phyloP scores from a whole-genome alignment of 37 sponge, comb jelly and placozoan genomes.

The Spongilla lacustris region DNA sequence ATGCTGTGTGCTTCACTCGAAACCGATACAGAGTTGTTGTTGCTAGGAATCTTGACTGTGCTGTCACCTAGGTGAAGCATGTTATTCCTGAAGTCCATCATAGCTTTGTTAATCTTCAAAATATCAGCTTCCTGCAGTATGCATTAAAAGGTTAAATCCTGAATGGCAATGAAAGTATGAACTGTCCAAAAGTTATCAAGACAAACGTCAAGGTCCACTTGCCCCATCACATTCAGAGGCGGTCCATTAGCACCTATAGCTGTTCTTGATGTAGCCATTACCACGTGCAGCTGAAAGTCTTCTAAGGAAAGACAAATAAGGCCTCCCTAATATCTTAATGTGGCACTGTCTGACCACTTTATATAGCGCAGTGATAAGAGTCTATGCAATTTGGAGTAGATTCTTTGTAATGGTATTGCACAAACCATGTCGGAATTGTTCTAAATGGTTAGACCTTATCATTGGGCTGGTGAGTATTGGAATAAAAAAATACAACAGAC shows the following conservation, averaged over 20 bases:
- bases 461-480: too few relatives aligned
- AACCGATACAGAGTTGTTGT: neutral
- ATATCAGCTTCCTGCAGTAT: neutral
- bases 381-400: too few relatives aligned
- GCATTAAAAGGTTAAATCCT: neutral
- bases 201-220: neutral
- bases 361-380: too few relatives aligned
- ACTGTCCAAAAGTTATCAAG: neutral
- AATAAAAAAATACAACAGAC: too few relatives aligned
- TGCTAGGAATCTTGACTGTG: constrained; percentile 4
- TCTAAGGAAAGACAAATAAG: too few relatives aligned
- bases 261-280: neutral
- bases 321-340: too few relatives aligned
- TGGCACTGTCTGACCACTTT: too few relatives aligned
- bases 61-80: constrained; percentile 19
- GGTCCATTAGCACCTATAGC: neutral
- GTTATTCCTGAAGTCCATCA: constrained; percentile 19
- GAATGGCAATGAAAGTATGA: neutral
- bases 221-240: neutral
- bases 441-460: too few relatives aligned
- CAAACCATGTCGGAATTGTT: too few relatives aligned
- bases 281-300: too few relatives aligned
- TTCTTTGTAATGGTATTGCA: too few relatives aligned
- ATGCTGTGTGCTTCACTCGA: neutral
- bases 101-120: neutral